Conservation (phyloP, 2,797 vertebrate species). For the Spinus olivaceus region DNA sequence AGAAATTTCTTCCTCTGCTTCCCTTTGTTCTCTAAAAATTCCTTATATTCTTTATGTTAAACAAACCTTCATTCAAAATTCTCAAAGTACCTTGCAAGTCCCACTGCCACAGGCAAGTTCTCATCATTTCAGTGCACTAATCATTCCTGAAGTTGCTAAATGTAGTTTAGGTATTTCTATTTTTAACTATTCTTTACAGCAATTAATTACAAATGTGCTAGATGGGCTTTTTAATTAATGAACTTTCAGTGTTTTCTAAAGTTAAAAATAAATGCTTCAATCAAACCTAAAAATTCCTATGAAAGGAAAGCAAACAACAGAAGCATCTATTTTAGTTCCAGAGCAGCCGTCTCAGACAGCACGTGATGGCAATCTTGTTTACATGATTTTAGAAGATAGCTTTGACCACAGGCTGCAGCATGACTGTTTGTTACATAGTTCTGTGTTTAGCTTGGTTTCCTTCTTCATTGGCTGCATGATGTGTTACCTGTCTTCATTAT, state of each 20-base stretch:
- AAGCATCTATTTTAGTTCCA: not conserved
- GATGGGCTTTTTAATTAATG: constrained; percentile 16
- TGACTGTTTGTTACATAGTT: not conserved
- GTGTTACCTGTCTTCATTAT: not conserved
- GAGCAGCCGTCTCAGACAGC: not conserved
- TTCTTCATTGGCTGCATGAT: not conserved
- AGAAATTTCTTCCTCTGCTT: not conserved
- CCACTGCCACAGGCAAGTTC: not conserved
- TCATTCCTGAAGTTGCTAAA: not conserved
- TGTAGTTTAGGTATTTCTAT: not conserved
- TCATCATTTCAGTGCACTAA: not conserved
- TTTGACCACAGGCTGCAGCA: not conserved
- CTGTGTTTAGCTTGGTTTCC: not conserved
- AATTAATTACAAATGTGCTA: not conserved
- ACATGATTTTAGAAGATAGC: not conserved
- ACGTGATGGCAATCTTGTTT: constrained; percentile 21
- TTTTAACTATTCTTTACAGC: constrained; percentile 26
- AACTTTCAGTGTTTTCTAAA: not conserved
- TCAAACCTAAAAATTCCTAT: not conserved
- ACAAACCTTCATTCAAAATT: not conserved
- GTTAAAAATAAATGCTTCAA: constrained; percentile 7
- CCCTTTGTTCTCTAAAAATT: not conserved
- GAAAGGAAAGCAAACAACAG: constrained; percentile 13
- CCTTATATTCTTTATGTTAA: not conserved
- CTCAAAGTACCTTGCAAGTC: not conserved